Evolutionary conservation across 2,888 invertebrate species (phyloP), one percentile per base, ranked within the genome.

Genomic region (Eilema depressum): DNA sequence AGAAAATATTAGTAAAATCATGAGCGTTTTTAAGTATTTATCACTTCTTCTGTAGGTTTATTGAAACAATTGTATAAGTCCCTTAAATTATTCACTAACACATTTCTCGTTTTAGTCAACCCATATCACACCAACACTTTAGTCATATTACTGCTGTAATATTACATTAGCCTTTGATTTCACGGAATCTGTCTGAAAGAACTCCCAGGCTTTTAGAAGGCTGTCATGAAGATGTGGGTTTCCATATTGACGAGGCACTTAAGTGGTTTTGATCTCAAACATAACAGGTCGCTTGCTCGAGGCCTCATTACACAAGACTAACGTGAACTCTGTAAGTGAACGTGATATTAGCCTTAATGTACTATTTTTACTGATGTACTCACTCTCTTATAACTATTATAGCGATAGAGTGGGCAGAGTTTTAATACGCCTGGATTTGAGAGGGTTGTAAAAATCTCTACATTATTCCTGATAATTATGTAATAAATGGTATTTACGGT

Each of bases 241-340:
- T 53, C 23, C 17, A 30, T 12, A 64, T 56, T 30, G 53, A 30
- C 30, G 30, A 56, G 47, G 23, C 10, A 17, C n/a, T 30, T n/a
- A 23, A 64, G 56, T 65, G 17, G 47, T 56, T 65, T 65, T 65
- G 65, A 65, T 33, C 30, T 56, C 56, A 23, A 30, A 23, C n/a
- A 23, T 33, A 53, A 26, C 5, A n/a, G 8, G 7, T 23, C 12
- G 17, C 14, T 30, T n/a, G 26, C 53, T 64, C n/a, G 28, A 2
- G 11, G 17, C 28, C 28, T 65, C 56, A 56, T 65, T 65, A 56
- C 12, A 64, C 41, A 30, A 56, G n/a, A 30, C 41, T 25, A 14
- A 20, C 14, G 23, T 26, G 3, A 7, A 17, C 14, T 57, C 14
- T 59, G 26, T 17, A 30, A 28, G 61, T 20, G 28, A 61, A 61